A percentile compares a stretch with the other conserved stretches of the same genome.
Evolutionary conservation across 2,113 vertebrate species (phyloP).

Genomic region (Erinaceus europaeus): DNA sequence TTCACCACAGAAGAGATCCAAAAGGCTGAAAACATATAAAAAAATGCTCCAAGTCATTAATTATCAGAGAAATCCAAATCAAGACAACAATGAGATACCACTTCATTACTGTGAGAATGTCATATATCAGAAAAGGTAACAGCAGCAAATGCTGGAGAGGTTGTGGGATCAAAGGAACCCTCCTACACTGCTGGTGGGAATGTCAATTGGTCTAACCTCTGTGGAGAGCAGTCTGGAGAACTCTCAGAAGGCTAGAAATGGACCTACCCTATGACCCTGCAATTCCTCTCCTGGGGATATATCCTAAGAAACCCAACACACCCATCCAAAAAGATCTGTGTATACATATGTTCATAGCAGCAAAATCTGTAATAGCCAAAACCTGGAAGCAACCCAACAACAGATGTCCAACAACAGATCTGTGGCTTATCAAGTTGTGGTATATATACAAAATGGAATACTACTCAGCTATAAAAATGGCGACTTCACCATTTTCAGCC

Average conservation of each 20-base stretch:
- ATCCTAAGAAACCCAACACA: background rate
- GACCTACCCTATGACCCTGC: background rate
- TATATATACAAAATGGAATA: background rate
- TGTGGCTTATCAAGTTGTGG: background rate
- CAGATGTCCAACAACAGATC: background rate
- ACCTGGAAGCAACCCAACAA: background rate
- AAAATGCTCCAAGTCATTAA: background rate
- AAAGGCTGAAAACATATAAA: no score
- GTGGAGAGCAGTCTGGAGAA: background rate
- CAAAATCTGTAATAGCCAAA: background rate
- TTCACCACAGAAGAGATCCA: background rate
- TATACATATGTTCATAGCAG: background rate
- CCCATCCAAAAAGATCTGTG: background rate
- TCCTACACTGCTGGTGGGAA: background rate
- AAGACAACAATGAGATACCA: no score
- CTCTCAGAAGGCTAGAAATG: background rate
- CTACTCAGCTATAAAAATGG: background rate
- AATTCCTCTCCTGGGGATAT: background rate
- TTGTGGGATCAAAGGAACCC: no score
- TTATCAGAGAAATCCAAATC: no score
- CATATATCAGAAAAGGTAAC: no score
- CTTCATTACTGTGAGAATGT: no score
- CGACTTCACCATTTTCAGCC: background rate
- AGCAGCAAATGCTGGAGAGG: no score
- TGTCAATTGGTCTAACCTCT: background rate